Evolutionary conservation across 2,797 vertebrate species (phyloP).

Genomic region (Myotis pilosus): DNA sequence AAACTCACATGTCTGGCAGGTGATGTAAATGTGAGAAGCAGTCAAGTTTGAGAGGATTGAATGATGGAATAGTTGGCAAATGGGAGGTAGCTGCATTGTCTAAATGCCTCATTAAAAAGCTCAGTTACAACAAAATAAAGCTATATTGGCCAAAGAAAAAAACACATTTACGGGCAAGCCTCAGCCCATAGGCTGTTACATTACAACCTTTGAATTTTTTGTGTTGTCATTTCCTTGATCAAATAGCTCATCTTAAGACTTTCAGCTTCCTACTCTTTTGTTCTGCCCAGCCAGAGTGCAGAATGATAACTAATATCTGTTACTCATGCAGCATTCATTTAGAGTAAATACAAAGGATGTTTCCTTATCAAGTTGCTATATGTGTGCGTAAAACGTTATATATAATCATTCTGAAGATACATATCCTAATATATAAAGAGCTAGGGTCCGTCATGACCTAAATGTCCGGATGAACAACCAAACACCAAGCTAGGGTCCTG

Average conservation of each 20-base stretch:
- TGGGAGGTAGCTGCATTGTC: neutral
- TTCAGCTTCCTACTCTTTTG: neutral
- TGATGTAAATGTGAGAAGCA: neutral
- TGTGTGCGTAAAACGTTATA: neutral
- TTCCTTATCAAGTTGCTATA: neutral
- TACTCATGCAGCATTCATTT: neutral
- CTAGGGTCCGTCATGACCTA: too few species aligned
- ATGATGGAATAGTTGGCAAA: neutral
- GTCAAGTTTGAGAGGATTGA: neutral
- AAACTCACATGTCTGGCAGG: neutral
- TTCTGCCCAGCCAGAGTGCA: neutral
- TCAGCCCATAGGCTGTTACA: neutral
- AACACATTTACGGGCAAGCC: neutral
- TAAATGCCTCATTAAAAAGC: neutral
- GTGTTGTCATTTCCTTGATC: neutral
- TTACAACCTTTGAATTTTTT: neutral
- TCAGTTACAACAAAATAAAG: neutral
- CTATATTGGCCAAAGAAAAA: neutral
- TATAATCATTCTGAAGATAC: too few species aligned
- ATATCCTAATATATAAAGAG: too few species aligned
- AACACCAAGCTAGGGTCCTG: too few species aligned
- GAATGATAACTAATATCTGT: slow-evolving; percentile 23
- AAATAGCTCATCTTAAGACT: neutral
- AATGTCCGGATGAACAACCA: too few species aligned
- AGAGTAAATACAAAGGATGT: neutral